These are phyloP conservation scores for Mormyrops boulengeri DNA, from an alignment of 2,797 vertebrate genomes.

Conservation along the genomic window DNA sequence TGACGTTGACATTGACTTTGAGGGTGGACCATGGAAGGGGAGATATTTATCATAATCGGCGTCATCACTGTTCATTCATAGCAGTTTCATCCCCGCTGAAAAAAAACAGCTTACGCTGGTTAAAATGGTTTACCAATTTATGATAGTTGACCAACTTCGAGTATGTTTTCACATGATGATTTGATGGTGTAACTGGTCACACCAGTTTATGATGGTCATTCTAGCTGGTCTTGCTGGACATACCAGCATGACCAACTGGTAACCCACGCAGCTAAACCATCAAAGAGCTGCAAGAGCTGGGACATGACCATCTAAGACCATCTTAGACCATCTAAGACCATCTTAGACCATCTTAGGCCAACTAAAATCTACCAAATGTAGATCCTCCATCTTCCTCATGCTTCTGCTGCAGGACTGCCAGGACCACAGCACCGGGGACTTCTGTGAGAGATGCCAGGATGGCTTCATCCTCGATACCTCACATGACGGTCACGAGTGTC, in stretches of 20 bases:
- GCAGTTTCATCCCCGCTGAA: background rate
- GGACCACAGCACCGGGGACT: slow-evolving; percentile 77
- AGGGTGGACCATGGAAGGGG: background rate
- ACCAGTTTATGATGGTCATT: background rate
- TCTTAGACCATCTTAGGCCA: background rate
- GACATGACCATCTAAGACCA: background rate
- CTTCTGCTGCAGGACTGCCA: slow-evolving; percentile 67
- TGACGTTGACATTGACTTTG: background rate
- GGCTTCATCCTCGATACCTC: slow-evolving; percentile 62
- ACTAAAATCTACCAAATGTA: background rate
- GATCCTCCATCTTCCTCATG: background rate
- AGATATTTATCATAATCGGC: background rate
- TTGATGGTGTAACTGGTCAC: background rate
- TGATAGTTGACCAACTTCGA: background rate
- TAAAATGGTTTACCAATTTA: background rate
- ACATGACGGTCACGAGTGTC: slow-evolving; percentile 56
- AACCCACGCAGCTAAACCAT: background rate
- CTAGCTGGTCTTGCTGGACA: background rate
- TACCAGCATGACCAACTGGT: background rate
- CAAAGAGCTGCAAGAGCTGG: background rate
- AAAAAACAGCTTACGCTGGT: background rate
- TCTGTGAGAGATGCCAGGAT: slow-evolving; percentile 80
- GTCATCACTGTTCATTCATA: background rate
- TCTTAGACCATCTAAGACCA: background rate
- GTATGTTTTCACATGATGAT: background rate